phyloP scores from a whole-genome alignment of 2,797 vertebrate species.

The Hylomyscus alleni region DNA sequence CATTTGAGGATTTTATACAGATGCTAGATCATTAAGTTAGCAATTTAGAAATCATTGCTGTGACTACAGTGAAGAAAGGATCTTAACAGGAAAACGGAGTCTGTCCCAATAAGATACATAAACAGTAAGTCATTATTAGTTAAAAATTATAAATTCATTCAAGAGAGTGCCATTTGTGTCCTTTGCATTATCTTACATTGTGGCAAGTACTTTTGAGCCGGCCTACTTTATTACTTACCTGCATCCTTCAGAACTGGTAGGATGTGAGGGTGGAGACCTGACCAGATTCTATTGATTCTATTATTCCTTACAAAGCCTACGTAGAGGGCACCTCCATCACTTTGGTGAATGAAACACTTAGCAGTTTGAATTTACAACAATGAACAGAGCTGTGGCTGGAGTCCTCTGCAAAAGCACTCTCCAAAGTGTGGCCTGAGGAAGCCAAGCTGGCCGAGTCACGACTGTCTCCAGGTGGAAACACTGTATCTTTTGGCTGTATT shows the following conservation, averaged over 20 bases:
- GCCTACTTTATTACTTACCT: background rate
- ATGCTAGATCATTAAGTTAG: background rate
- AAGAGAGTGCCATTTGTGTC: background rate
- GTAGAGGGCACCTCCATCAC: background rate
- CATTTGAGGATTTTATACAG: background rate
- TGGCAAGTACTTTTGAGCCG: background rate
- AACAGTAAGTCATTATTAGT: background rate
- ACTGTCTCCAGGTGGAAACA: conserved; percentile 1
- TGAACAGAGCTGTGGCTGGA: conserved; percentile 1
- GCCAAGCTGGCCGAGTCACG: background rate
- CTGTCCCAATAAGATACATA: background rate
- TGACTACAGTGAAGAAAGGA: background rate
- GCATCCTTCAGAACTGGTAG: background rate
- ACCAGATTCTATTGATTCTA: background rate
- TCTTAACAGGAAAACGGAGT: background rate
- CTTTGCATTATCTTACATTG: background rate
- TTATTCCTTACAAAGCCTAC: background rate
- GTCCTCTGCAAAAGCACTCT: conserved; percentile 45
- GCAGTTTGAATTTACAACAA: conserved; percentile 53
- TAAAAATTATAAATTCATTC: background rate
- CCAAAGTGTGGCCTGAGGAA: conserved; percentile 47
- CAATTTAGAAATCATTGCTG: background rate
- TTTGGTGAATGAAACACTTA: conserved; percentile 18
- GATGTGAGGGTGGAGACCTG: background rate
- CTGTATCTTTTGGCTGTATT: conserved; percentile 49